Base-by-base conservation (phyloP, 2,113 vertebrate species). In the Emydocephalus ijimae region DNA sequence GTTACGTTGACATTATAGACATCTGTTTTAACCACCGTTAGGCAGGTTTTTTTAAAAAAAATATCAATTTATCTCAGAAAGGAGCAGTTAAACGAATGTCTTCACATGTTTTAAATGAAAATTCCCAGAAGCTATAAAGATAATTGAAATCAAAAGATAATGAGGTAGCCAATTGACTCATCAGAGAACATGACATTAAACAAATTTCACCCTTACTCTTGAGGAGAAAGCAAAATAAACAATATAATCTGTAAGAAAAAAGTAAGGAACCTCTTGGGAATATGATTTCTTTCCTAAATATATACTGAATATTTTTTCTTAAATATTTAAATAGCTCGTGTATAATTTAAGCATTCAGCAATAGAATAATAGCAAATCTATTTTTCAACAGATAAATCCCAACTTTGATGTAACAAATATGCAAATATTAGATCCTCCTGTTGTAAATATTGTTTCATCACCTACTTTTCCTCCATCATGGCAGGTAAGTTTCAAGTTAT, bases 301-400 rank as follows among this genome's bases (percentile, higher is more conserved):
- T 43, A 29, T 87, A 5, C 39, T 50, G 23, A 55, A 81, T 3
- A 18, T 55, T 55, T 24, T 81, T 24, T 50, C 34, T 56, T 24
- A 85, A 81, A 34, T 90, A 56, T 12, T 91, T 29, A 7, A 24
- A 54, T 34, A 90, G 91, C n/a, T 61, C 8, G 87, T 86, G 0
- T 43, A 15, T 3, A 56, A 12, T 1, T 92, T 92, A 92, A 90
- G 56, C n/a, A 91, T 95, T 94, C 34, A 88, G 2, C 93, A 94
- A 95, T 18, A 43, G 69, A 74, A 81, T 91, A n/a, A 15, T 24
- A 15, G 29, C 20, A 86, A 21, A 57, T 95, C 94, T 95, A 0
- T 12, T 97, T 92, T 95, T 95, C 57, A 88, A 94, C 97, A 99
- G 99, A 98, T 99, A 92, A 97, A 98, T 96, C 98, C 98, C 85